Percentiles rank a stretch among this genome's conserved stretches.
Evolutionary conservation across 2,113 vertebrate species (phyloP).

Genomic region (Semnornis frantzii): DNA sequence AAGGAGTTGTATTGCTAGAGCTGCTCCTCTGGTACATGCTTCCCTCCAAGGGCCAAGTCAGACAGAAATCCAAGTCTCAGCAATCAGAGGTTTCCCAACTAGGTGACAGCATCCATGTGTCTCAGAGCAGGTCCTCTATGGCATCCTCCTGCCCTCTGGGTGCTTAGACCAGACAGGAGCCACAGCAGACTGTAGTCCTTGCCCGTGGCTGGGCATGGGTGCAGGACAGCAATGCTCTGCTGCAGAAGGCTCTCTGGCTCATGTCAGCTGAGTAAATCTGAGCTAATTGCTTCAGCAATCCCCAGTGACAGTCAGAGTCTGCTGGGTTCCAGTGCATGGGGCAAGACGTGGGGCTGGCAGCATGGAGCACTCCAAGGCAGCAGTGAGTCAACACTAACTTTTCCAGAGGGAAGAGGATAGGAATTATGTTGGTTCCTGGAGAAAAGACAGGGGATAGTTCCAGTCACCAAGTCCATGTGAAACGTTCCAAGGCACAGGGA

Average conservation of each 20-base stretch:
- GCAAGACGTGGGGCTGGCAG: background rate
- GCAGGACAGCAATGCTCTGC: background rate
- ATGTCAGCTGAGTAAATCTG: accelerated
- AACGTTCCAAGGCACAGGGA: accelerated
- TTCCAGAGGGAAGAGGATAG: background rate
- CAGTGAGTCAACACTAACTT: background rate
- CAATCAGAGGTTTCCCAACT: background rate
- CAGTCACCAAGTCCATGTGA: background rate
- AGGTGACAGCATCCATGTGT: background rate
- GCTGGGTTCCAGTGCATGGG: background rate
- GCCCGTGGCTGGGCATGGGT: background rate
- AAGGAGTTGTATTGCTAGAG: background rate
- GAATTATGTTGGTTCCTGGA: background rate
- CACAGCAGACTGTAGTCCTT: accelerated
- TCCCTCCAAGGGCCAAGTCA: background rate
- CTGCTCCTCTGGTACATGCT: background rate
- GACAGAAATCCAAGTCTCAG: background rate
- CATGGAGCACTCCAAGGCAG: background rate
- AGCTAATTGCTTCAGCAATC: background rate
- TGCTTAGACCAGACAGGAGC: background rate
- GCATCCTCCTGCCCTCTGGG: accelerated
- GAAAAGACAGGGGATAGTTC: background rate
- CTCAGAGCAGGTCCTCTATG: background rate
- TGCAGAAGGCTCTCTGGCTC: background rate
- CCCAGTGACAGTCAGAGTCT: background rate